Percentiles rank a stretch among this genome's conserved stretches.
phyloP scores from a whole-genome alignment of 2,888 invertebrate genomes.

The Parnassius glacialis region DNA sequence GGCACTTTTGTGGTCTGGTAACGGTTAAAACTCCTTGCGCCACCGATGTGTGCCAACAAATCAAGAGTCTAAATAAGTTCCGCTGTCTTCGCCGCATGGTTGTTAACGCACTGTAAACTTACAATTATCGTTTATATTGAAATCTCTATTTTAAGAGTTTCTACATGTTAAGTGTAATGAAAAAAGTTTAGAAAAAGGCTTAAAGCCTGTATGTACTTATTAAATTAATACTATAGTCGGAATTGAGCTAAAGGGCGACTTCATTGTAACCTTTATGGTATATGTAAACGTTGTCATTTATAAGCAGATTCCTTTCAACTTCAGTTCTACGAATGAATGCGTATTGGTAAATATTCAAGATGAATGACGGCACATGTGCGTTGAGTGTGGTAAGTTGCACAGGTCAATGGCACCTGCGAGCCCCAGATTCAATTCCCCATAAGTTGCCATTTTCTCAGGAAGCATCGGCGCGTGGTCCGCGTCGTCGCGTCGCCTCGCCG shows the following conservation, averaged over 20 bases:
- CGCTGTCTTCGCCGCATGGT: neutral
- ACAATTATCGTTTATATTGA: neutral
- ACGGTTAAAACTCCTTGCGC: constrained; percentile 63
- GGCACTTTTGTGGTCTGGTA: constrained; percentile 66
- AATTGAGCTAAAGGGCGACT: neutral
- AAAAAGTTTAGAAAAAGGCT: no score
- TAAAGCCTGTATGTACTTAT: no score
- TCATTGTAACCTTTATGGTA: constrained; percentile 32
- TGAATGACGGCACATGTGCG: constrained; percentile 68
- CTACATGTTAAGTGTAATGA: no score
- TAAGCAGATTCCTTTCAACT: neutral
- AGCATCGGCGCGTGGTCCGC: constrained; percentile 47
- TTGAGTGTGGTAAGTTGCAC: constrained; percentile 58
- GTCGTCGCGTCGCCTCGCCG: constrained; percentile 42
- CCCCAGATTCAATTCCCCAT: constrained; percentile 76
- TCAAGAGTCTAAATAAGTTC: constrained; percentile 10
- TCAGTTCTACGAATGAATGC: constrained; percentile 13
- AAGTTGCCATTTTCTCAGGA: constrained; percentile 79
- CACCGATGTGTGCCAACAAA: constrained; percentile 16
- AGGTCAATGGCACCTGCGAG: constrained; percentile 73
- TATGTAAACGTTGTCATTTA: constrained; percentile 31
- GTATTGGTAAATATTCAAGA: constrained; percentile 55
- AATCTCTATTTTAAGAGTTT: neutral
- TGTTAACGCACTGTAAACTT: neutral
- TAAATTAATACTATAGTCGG: no score